Evolutionary conservation across 2,113 vertebrate species (phyloP).

Genomic region (Ramphastos sulfuratus): DNA sequence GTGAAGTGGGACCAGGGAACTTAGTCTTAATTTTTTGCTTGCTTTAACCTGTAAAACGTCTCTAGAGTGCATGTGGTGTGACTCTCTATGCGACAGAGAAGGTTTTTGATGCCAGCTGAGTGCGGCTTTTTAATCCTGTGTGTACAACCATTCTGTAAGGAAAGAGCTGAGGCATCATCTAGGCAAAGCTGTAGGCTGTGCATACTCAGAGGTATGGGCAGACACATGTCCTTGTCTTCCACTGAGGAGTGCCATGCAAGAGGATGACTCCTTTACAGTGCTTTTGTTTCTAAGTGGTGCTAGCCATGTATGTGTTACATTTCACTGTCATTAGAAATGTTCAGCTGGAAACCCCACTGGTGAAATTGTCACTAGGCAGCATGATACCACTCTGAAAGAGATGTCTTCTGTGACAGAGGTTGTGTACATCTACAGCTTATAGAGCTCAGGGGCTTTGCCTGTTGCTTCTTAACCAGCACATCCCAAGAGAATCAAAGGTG

Average conservation of each 20-base stretch:
- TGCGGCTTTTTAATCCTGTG: background rate
- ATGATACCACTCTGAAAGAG: background rate
- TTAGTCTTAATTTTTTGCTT: background rate
- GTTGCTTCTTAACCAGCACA: background rate
- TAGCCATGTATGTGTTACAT: background rate
- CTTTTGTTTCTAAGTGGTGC: background rate
- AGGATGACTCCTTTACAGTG: background rate
- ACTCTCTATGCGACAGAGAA: background rate
- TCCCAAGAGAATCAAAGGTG: background rate
- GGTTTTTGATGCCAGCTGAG: background rate
- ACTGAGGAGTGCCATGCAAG: background rate
- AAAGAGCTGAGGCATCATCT: background rate
- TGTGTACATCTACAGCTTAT: accelerated
- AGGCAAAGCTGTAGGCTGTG: background rate
- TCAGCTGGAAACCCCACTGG: background rate
- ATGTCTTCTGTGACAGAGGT: background rate
- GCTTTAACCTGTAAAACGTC: background rate
- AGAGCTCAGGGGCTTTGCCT: background rate
- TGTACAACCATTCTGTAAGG: background rate
- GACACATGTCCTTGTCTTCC: background rate
- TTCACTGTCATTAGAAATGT: background rate
- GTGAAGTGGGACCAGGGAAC: background rate
- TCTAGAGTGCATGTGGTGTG: background rate
- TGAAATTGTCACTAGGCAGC: background rate
- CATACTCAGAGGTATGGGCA: background rate